Base-by-base conservation (phyloP, 2,113 vertebrate genomes). In the Canis aureus region DNA sequence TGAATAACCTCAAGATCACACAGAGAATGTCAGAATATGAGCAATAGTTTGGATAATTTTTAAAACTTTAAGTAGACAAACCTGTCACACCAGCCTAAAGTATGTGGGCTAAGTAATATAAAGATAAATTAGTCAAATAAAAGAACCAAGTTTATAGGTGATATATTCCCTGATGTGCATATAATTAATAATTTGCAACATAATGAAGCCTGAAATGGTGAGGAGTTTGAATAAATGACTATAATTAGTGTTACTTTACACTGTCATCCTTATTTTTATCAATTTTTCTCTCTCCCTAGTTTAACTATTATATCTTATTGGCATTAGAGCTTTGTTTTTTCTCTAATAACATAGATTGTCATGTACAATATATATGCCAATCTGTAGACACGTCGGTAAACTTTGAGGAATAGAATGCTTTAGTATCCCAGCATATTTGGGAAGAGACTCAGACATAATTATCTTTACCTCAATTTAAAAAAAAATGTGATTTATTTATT, bases 111-210 rank as follows among this genome's bases (percentile, higher is more conserved):
- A 92, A 53, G 9, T 74, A 67, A 11, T 92, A 62, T 29, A n/a
- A 89, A 23, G 29, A 87, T 53, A 92, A 94, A 82, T 69, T 64
- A 92, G 32, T 53, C n/a, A 95, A 89, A 87, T 64, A 88, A 78
- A 91, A 89, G 38, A 85, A 53, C 29, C 8, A 88, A 20, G 11
- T 86, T 97, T 91, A 51, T 25, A 60, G 67, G 67, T 62, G 83
- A 49, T 73, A 25, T 32, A 82, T 82, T 85, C 71, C 78, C 13
- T 49, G 23, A 69, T 59, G 12, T 94, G 4, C 12, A 74, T 66
- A 32, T 79, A 94, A 71, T 89, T 85, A 60, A 74, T 55, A 35
- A 74, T 15, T 84, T 59, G 1, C 49, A 64, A 66, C 5, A 62
- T 78, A 79, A 88, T 59, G 93, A 84, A 83, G 43, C 15, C 60